These are phyloP conservation scores for Sarcophaga subvicina DNA, from an alignment of 2,888 invertebrate genomes.

Conservation along the genomic window DNA sequence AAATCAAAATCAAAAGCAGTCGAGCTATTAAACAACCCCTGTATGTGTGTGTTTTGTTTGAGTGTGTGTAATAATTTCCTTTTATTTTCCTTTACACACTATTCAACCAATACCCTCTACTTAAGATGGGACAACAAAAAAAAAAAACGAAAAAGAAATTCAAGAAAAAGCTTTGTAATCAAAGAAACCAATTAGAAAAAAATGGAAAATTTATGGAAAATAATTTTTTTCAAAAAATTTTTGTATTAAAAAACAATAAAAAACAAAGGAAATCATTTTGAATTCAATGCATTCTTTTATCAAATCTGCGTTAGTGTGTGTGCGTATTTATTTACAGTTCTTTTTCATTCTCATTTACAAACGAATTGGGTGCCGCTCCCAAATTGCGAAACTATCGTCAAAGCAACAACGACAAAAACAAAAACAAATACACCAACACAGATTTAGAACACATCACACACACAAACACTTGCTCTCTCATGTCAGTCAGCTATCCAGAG, in stretches of 20 bases:
- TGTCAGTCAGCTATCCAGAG: constrained; percentile 16
- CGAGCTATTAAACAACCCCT: constrained; percentile 37
- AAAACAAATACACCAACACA: constrained; percentile 64
- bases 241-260: not conserved
- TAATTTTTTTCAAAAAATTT: not conserved
- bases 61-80: constrained; percentile 23
- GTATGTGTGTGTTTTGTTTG: constrained; percentile 39
- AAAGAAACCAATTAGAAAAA: constrained; percentile 19
- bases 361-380: constrained; percentile 67
- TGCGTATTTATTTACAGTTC: constrained; percentile 18
- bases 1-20: constrained; percentile 62
- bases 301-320: not conserved
- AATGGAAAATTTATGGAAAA: not conserved
- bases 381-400: constrained; percentile 63
- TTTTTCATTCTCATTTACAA: constrained; percentile 51
- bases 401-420: constrained; percentile 67
- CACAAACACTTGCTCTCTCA: not conserved
- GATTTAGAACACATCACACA: not conserved
- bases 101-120: constrained; percentile 13
- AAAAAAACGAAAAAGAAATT: constrained; percentile 15
- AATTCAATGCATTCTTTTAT: not conserved
- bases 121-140: constrained; percentile 1
- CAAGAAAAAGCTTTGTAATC: constrained; percentile 8
- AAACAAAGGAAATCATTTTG: not conserved
- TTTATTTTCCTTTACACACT: not conserved